Base-by-base conservation (phyloP, 2,888 invertebrate species). In the Trachelus iudaicus region DNA sequence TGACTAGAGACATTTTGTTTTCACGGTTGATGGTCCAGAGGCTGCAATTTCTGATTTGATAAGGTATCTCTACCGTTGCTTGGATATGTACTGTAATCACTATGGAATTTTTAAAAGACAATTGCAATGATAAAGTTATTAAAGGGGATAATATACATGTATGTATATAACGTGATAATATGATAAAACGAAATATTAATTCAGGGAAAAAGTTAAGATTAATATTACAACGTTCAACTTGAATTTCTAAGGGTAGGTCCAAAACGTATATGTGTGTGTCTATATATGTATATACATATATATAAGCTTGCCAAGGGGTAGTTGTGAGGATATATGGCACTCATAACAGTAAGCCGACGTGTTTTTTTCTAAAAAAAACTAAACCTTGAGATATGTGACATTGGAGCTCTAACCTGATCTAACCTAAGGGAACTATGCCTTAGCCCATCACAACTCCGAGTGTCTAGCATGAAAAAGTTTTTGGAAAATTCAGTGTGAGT, bases 81-180 rank as follows among this genome's bases (percentile, higher is more conserved):
- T 40, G 40, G 15, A 40, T 15, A 23, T 56, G 9, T 23, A 56
- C 23, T 56, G 23, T 56, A 56, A 23, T 56, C 9, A 1, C 23
- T 23, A 56, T 23, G 2, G 2, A 56, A 23, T 56, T 15, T 40
- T 15, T 40, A 6, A 23, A 40, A 0, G 15, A 31, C 33, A 34
- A 13, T 30, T 40, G 73, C 69, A 75, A 73, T 75, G 73, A 77
- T 77, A n/a, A 37, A 79, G 34, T 34, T 11, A 68, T 76, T 12
- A 33, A 35, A 40, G 23, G 73, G 37, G 71, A 79, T n/a, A 35
- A 35, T 40, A 76, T 76, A 79, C 34, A 76, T 76, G 77, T 77
- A 81, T 77, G 73, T 69, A 56, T 77, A 40, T 40, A 15, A 23
- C 40, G 1, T 40, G 23, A 33, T 30, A 69, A 69, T 33, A 30